A percentile compares a stretch with the other conserved stretches of the same genome.
Evolutionary conservation across 2,797 vertebrate genomes (phyloP).

Genomic region (Premnoplex brunnescens): DNA sequence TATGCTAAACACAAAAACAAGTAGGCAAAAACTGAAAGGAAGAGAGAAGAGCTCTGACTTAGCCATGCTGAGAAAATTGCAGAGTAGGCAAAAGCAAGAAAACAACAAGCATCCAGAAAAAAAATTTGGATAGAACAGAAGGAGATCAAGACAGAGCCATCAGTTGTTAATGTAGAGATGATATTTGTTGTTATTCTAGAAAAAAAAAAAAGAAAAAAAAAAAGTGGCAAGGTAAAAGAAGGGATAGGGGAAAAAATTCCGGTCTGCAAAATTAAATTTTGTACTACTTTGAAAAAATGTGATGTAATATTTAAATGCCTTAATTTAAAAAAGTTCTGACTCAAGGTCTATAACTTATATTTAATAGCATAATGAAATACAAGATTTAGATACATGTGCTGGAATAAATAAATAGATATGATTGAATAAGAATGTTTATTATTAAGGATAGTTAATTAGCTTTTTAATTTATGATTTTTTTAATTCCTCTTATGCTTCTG

Average conservation of each 20-base stretch:
- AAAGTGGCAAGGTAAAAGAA: neutral
- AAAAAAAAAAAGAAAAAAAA: too few relatives aligned
- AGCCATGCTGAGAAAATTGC: neutral
- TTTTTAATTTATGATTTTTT: neutral
- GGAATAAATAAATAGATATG: neutral
- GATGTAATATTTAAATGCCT: neutral
- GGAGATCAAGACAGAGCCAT: neutral
- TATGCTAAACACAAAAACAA: neutral
- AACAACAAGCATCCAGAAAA: neutral
- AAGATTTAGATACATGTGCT: neutral
- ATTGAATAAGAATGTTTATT: neutral
- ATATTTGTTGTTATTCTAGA: neutral
- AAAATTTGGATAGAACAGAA: neutral
- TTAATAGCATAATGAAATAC: neutral
- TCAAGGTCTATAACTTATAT: neutral
- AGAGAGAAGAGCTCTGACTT: neutral
- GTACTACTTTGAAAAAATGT: neutral
- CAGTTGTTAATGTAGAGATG: rapidly evolving
- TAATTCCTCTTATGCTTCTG: neutral
- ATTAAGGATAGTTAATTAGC: neutral
- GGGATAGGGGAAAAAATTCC: neutral
- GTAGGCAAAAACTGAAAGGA: neutral
- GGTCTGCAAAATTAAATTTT: neutral
- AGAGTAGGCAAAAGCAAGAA: neutral
- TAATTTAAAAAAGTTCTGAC: neutral